Evolutionary conservation across 1,140 invertebrate species (phyloP).

Genomic region (Procambarus virginalis): DNA sequence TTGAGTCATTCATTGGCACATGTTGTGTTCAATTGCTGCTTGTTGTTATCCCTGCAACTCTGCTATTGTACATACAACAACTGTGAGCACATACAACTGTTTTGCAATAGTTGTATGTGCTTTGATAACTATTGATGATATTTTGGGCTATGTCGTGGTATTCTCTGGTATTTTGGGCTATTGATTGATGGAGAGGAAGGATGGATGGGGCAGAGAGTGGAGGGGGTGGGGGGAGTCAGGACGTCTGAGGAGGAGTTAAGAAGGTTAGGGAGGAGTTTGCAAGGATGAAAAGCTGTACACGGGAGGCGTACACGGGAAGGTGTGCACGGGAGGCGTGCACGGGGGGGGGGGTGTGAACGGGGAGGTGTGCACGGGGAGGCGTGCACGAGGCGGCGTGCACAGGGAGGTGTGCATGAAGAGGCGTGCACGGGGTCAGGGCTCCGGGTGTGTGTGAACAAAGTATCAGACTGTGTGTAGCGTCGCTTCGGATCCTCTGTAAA

Average conservation of each 20-base stretch:
- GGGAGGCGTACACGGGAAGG: background rate
- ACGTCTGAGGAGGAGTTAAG: background rate
- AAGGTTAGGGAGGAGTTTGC: background rate
- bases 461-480: background rate
- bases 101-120: too few species aligned
- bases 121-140: too few species aligned
- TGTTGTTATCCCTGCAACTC: too few species aligned
- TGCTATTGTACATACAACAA: too few species aligned
- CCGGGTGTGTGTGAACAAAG: background rate
- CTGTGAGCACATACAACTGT: too few species aligned
- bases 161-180: too few species aligned
- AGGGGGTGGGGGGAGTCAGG: background rate
- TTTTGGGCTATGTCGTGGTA: too few species aligned
- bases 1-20: too few species aligned
- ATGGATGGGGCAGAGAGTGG: background rate
- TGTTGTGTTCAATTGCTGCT: too few species aligned
- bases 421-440: background rate
- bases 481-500: background rate
- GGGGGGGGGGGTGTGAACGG: background rate
- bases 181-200: background rate
- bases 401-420: background rate
- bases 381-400: background rate
- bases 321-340: background rate
- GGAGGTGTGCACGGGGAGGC: background rate
- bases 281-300: background rate